Base-by-base conservation (phyloP, 2,113 vertebrate genomes). In the Enhydra lutris region DNA sequence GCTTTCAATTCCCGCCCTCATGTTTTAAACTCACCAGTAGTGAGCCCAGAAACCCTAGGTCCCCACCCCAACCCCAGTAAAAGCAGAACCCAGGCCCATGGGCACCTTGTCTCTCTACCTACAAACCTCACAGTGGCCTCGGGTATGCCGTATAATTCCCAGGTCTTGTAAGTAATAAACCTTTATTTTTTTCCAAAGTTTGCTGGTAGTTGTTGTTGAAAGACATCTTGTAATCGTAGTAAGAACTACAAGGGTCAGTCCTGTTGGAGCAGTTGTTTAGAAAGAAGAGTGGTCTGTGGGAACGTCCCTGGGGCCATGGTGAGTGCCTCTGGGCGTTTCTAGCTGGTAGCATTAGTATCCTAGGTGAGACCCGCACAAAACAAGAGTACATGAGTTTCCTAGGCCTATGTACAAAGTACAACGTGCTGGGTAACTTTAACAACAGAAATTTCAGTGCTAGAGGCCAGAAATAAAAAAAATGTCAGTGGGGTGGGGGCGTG, bases 401-500 rank as follows among this genome's bases (percentile, higher is more conserved):
- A 39, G 34, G 15, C 42, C 21, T 82, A 26, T 18, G 50, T 52
- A 85, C 18, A 29, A 45, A 47, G 7, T n/a, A 11, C 34, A 26
- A 24, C 10, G 34, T 21, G 26, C 29, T 12, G 17, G 12, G 23
- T 61, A n/a, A 9, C 36, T 52, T 91, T 45, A 59, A 55, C 69
- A 95, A 42, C 12, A 73, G 61, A 39, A 69, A 50, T 71, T 20
- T 42, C 26, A 39, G 55, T 34, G 89, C 65, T 59, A 14, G 84
- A 71, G 81, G 36, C 57, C 31, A 23, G 65, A 85, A 90, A 71
- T 52, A 47, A 47, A 50, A 47, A 84, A 57, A 65, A 17, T 61
- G 12, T 79, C 45, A 59, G 3, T 0, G 3, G 17, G 2, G 34
- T 34, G 17, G 34, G 34, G 7, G 34, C 1, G 7, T 17, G 67